Evolutionary conservation across 2,797 vertebrate species (phyloP).

Genomic region (Melanotaenia parkinsoni): DNA sequence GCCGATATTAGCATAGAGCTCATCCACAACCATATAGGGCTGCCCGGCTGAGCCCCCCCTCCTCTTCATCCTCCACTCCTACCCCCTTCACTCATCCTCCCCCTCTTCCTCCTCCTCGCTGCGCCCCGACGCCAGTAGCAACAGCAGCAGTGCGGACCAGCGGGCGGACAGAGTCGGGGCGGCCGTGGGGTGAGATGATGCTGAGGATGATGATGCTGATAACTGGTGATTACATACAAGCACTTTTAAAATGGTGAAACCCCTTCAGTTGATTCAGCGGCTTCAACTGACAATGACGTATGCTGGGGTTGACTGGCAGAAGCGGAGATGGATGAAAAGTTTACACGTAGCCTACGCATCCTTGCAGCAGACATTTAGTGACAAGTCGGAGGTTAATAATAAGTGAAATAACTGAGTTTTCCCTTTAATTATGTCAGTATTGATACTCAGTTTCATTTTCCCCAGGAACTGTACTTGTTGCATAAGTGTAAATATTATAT

Average conservation of each 20-base stretch:
- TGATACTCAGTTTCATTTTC: not conserved
- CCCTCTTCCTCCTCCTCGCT: constrained; percentile 26
- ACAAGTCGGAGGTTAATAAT: too few species aligned
- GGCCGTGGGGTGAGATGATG: constrained; percentile 25
- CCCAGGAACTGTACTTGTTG: not conserved
- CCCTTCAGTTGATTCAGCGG: not conserved
- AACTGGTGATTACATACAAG: not conserved
- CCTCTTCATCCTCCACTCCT: constrained; percentile 30
- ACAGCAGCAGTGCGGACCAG: constrained; percentile 61
- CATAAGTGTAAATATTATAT: not conserved
- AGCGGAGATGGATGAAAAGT: constrained; percentile 35
- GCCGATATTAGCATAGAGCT: constrained; percentile 92
- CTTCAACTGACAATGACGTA: constrained; percentile 24
- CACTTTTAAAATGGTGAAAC: not conserved
- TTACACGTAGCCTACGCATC: too few species aligned
- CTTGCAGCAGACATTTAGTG: too few species aligned
- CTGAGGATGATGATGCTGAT: constrained; percentile 13
- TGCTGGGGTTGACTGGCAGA: constrained; percentile 20
- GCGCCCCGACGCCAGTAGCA: constrained; percentile 30
- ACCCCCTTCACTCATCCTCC: constrained; percentile 1
- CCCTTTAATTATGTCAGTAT: not conserved
- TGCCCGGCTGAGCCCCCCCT: constrained; percentile 69
- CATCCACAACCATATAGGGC: constrained; percentile 96
- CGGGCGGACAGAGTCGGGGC: constrained; percentile 23
- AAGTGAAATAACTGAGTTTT: too few species aligned